Conservation (phyloP, 2,113 vertebrate species). For the Dendrocopos noguchii region DNA sequence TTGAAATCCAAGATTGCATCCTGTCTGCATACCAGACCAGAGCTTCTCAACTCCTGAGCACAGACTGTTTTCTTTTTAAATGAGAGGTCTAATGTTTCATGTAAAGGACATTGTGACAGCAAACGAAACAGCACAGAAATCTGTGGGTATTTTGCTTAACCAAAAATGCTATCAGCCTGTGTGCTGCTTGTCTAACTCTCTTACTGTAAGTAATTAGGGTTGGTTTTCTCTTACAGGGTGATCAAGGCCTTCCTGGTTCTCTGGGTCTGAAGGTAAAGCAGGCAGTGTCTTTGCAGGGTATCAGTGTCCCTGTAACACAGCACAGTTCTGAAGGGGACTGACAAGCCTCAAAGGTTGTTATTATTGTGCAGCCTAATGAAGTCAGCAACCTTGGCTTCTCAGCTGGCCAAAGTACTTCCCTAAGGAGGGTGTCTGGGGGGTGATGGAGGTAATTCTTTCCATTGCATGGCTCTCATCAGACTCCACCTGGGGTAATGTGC, state of each 20-base stretch:
- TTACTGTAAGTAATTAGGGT: background rate
- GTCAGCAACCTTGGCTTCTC: background rate
- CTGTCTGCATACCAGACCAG: background rate
- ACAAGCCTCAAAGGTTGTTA: background rate
- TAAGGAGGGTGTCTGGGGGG: background rate
- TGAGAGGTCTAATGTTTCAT: background rate
- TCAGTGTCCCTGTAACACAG: background rate
- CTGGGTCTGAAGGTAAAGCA: slow-evolving; percentile 85
- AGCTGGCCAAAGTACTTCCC: background rate
- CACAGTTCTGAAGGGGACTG: background rate
- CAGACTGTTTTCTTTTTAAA: background rate
- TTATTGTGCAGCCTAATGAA: background rate
- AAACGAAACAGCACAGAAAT: background rate
- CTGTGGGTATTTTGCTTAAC: background rate
- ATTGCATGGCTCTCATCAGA: background rate
- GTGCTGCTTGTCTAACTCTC: background rate
- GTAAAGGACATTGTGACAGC: background rate
- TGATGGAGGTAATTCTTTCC: background rate
- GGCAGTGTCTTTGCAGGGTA: background rate
- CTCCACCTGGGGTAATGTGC: background rate
- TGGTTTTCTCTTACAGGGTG: slow-evolving; percentile 81
- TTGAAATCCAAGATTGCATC: background rate
- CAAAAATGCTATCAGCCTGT: background rate
- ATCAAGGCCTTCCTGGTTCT: slow-evolving; percentile 79
- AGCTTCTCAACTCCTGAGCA: background rate